These are phyloP conservation scores for Polyommatus iphigenia DNA, from an alignment of 2,888 invertebrate genomes.

Conservation along the genomic window DNA sequence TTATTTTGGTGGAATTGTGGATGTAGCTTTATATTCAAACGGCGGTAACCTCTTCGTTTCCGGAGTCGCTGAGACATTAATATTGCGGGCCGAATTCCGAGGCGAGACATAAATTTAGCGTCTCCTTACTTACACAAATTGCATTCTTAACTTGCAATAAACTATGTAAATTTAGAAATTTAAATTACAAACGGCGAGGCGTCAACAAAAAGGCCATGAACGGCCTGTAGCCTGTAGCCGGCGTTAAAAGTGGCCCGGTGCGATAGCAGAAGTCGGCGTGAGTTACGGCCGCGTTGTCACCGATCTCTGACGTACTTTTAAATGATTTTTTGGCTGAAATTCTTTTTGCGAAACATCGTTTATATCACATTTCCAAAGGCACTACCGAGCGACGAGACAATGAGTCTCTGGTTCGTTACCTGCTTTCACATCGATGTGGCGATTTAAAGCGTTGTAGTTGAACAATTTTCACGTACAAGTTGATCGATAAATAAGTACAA, in stretches of 20 bases:
- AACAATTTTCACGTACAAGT: neutral
- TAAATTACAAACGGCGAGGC: conserved; percentile 63
- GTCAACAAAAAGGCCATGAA: conserved; percentile 38
- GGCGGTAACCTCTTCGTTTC: conserved; percentile 36
- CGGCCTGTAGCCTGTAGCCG: conserved; percentile 47
- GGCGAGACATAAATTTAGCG: conserved; percentile 54
- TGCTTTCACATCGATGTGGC: neutral
- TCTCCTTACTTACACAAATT: conserved; percentile 59
- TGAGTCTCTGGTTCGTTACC: neutral
- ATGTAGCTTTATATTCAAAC: conserved; percentile 39
- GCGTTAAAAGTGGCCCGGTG: conserved; percentile 53
- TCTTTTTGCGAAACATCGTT: neutral
- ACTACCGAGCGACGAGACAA: neutral
- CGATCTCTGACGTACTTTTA: conserved; percentile 42
- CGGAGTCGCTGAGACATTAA: conserved; percentile 42
- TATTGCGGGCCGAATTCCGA: conserved; percentile 47
- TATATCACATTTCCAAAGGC: neutral
- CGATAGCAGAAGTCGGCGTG: conserved; percentile 52
- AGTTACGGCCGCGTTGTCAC: conserved; percentile 62
- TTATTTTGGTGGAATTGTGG: conserved; percentile 34
- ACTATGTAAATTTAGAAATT: conserved; percentile 70
- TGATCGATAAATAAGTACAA: neutral
- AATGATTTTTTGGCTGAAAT: conserved; percentile 20
- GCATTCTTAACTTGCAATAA: conserved; percentile 69
- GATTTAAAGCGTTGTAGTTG: neutral